These are phyloP conservation scores for Xestobium rufovillosum DNA, from an alignment of 2,888 invertebrate species.

Conservation along the genomic window DNA sequence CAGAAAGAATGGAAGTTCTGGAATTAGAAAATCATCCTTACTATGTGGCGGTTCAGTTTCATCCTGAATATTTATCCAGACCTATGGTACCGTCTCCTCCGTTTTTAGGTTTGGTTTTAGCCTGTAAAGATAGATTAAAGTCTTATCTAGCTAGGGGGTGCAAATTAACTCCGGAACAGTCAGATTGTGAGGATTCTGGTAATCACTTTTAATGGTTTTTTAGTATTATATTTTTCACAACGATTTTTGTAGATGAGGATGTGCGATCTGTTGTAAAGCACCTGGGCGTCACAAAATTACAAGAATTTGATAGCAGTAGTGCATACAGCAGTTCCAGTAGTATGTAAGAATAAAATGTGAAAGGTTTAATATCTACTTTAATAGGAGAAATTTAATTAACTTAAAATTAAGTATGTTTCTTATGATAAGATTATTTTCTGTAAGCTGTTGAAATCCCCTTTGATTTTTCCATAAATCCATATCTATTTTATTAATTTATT, in stretches of 20 bases:
- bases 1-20: conserved; percentile 89
- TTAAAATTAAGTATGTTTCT: no score
- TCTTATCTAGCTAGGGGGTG: conserved; percentile 66
- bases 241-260: conserved; percentile 26
- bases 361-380: no score
- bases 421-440: no score
- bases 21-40: conserved; percentile 83
- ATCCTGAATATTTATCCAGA: conserved; percentile 93
- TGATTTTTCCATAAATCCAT: no score
- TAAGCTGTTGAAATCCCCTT: no score
- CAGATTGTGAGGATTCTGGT: conserved; percentile 64
- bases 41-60: conserved; percentile 94
- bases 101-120: conserved; percentile 89
- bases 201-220: no score
- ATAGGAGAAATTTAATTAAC: no score
- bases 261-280: conserved; percentile 26
- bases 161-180: conserved; percentile 63
- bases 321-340: conserved; percentile 36
- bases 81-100: conserved; percentile 91
- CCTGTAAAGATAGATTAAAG: conserved; percentile 74
- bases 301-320: conserved; percentile 36
- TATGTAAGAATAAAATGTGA: conserved; percentile 14
- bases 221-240: conserved; percentile 6
- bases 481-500: no score
- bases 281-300: conserved; percentile 23